Base-by-base conservation (phyloP, 2,113 vertebrate genomes). In the Leucopsar rothschildi region DNA sequence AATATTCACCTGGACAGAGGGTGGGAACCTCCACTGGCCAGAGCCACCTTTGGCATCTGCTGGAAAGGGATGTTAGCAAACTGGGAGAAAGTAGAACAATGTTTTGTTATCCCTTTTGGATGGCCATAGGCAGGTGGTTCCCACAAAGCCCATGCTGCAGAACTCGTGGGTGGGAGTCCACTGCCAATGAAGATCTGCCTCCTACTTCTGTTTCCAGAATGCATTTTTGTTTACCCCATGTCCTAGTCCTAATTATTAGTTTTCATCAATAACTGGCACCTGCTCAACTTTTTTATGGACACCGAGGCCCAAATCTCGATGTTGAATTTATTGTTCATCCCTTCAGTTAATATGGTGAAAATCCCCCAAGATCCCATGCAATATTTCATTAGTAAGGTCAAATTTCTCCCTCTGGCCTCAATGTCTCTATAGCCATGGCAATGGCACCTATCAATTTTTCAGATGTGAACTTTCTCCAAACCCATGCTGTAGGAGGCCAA, bases 291-390 rank as follows among this genome's bases (percentile, higher is more conserved):
- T 55, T n/a, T 33, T 55, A 45, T 22, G 22, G n/a, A 84, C 33
- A 39, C 22, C 49, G 63, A 52, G 27, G 28, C 22, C 27, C 28
- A 72, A 45, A 72, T 22, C 33, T 45, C 45, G 28, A 33, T 55
- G 14, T 14, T 33, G 27, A 72, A 55, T 72, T 63, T 45, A 17
- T 15, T 37, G 39, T 53, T 45, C 27, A 9, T 18, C 22, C 22
- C 22, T 55, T 63, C 49, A 63, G 39, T 22, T 63, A 22, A 63
- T 11, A 45, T 11, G 7, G 40, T 33, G 40, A 53, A 63, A 64
- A 73, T 2, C 4, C 39, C 23, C 22, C 9, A 64, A 45, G 40
- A 27, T 45, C 49, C 33, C 0, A 0, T 45, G 22, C 47, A 55
- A 45, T 53, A 45, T 24, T 12, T 35, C 27, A 33, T 22, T 45